Evolutionary conservation across 2,888 invertebrate genomes (phyloP).

Genomic region (Tribolium freemani): DNA sequence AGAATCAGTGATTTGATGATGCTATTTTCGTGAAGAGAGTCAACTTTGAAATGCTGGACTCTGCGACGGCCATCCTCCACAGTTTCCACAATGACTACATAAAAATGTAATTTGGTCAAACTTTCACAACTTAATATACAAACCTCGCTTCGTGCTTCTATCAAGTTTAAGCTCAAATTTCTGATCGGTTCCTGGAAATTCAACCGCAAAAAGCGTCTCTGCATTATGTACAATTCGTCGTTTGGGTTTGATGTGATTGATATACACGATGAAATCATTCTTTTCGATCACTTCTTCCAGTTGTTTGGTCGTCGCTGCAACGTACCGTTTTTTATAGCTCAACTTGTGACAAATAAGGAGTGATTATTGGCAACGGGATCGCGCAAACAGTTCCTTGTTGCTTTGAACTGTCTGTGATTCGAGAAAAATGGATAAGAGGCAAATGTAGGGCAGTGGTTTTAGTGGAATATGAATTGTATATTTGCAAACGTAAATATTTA

Average conservation of each 20-base stretch:
- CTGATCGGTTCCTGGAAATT: conserved; percentile 70
- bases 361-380: conserved; percentile 54
- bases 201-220: conserved; percentile 72
- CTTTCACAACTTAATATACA: background rate
- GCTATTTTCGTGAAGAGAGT: conserved; percentile 71
- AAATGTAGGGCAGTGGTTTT: background rate
- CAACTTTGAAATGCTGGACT: conserved; percentile 75
- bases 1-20: conserved; percentile 73
- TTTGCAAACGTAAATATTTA: background rate
- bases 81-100: conserved; percentile 77
- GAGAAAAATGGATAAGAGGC: background rate
- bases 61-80: conserved; percentile 73
- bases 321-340: conserved; percentile 37
- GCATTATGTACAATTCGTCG: conserved; percentile 66
- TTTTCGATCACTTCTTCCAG: conserved; percentile 70
- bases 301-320: conserved; percentile 69
- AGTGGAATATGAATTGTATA: background rate
- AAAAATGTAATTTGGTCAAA: background rate
- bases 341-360: conserved; percentile 49
- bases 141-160: conserved; percentile 71
- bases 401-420: background rate
- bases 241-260: conserved; percentile 71
- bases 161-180: conserved; percentile 73
- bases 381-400: conserved; percentile 50
- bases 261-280: conserved; percentile 70